Conservation (phyloP, 2,888 invertebrate genomes). For the Cordilura impudica region DNA sequence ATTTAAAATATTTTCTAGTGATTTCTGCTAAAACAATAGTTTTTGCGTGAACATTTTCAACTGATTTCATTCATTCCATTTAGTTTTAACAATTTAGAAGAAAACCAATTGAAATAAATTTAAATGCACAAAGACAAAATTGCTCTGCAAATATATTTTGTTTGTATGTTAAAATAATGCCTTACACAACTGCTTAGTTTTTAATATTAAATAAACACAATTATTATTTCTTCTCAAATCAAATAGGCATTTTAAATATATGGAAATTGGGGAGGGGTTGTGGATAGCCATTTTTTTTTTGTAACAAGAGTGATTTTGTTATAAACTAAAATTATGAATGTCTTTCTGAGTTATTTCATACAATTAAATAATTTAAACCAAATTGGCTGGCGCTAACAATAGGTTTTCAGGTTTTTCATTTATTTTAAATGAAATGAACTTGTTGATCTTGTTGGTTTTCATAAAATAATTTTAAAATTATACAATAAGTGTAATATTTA, state of each 20-base stretch:
- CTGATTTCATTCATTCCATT: no score
- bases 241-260: slow-evolving; percentile 32
- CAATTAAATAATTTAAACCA: slow-evolving; percentile 22
- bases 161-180: slow-evolving; percentile 32
- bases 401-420: slow-evolving; percentile 33
- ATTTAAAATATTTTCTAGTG: no score
- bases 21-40: no score
- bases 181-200: slow-evolving; percentile 50
- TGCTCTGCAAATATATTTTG: slow-evolving; percentile 46
- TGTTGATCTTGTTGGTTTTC: slow-evolving; percentile 21
- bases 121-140: slow-evolving; percentile 56
- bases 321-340: neutral
- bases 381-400: slow-evolving; percentile 30
- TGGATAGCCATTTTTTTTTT: neutral
- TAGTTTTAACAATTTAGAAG: neutral
- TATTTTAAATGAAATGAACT: slow-evolving; percentile 17
- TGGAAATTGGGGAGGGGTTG: slow-evolving; percentile 1
- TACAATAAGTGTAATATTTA: slow-evolving; percentile 42
- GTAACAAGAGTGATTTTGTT: slow-evolving; percentile 1
- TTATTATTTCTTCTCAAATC: slow-evolving; percentile 37
- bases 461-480: slow-evolving; percentile 49
- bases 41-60: no score
- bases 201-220: slow-evolving; percentile 44
- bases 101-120: slow-evolving; percentile 36
- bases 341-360: neutral